These are phyloP conservation scores for Orthosia gothica DNA, from an alignment of 2,888 invertebrate species.

Conservation along the genomic window DNA sequence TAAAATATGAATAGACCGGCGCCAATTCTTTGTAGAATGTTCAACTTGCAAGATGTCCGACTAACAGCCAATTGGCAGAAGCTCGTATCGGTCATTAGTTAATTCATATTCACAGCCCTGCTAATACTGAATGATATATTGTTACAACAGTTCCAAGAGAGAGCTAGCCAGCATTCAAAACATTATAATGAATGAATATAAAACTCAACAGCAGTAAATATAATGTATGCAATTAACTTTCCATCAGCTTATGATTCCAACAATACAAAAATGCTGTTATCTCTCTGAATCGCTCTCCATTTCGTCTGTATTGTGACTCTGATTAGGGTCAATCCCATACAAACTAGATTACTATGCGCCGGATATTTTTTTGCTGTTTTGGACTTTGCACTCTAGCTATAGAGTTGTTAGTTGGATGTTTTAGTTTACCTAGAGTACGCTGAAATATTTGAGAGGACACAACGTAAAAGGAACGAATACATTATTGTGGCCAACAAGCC, in stretches of 20 bases:
- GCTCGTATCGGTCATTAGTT: constrained; percentile 52
- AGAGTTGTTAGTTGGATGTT: constrained; percentile 54
- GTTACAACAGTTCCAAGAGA: constrained; percentile 18
- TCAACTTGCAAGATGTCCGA: constrained; percentile 50
- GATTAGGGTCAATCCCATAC: constrained; percentile 65
- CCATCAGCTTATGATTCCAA: constrained; percentile 46
- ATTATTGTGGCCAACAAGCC: constrained; percentile 71
- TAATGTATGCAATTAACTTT: constrained; percentile 56
- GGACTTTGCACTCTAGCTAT: constrained; percentile 53
- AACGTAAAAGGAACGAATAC: constrained; percentile 68
- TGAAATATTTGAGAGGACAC: constrained; percentile 60
- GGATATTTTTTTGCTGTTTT: constrained; percentile 55
- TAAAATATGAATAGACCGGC: constrained; percentile 50
- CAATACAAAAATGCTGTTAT: constrained; percentile 57
- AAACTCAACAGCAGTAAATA: constrained; percentile 21
- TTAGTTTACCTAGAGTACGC: constrained; percentile 44
- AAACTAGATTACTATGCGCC: constrained; percentile 42
- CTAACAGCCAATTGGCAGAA: constrained; percentile 64
- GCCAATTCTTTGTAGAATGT: constrained; percentile 60
- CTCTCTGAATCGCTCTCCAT: constrained; percentile 55
- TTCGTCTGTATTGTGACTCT: constrained; percentile 54
- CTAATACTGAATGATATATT: constrained; percentile 28
- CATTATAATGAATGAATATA: constrained; percentile 29
- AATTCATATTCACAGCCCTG: constrained; percentile 41
- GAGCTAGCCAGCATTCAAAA: constrained; percentile 24